Percentiles rank a stretch among this genome's conserved stretches.
Conservation (phyloP, 2,888 invertebrate species). For the Camptogramma bilineatum region DNA sequence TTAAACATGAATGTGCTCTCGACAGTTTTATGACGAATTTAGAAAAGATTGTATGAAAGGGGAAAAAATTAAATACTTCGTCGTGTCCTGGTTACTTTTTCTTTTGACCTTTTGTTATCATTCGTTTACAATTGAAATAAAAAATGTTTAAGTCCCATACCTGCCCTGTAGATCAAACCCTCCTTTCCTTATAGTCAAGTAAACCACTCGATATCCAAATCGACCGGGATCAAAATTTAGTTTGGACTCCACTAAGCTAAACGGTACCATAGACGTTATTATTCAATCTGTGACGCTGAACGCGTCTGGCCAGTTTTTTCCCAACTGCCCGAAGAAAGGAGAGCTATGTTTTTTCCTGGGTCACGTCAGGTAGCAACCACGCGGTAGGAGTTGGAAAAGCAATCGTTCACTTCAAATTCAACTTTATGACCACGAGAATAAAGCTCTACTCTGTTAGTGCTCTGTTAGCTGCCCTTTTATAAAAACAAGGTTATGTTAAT, state of each 20-base stretch:
- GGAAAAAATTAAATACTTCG: slow-evolving; percentile 84
- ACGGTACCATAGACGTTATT: not conserved
- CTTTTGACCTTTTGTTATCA: slow-evolving; percentile 49
- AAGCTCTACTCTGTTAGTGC: slow-evolving; percentile 7
- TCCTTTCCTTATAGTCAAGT: not conserved
- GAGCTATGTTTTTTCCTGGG: too few relatives aligned
- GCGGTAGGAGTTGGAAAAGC: slow-evolving; percentile 6
- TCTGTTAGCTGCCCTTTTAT: not conserved
- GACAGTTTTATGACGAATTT: slow-evolving; percentile 85
- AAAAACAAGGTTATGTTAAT: slow-evolving; percentile 3
- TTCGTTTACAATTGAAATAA: slow-evolving; percentile 6
- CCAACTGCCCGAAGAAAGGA: too few relatives aligned
- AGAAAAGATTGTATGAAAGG: slow-evolving; percentile 84
- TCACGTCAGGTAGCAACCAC: slow-evolving; percentile 22
- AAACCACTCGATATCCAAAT: not conserved
- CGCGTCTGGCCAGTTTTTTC: slow-evolving; percentile 5
- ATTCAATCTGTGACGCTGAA: slow-evolving; percentile 16
- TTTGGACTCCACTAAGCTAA: not conserved
- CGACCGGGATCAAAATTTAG: not conserved
- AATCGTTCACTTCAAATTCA: slow-evolving; percentile 8
- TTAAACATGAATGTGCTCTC: slow-evolving; percentile 84
- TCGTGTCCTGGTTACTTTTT: slow-evolving; percentile 81
- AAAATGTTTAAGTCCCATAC: not conserved
- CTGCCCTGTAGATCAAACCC: not conserved
- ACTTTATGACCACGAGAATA: not conserved